phyloP scores from a whole-genome alignment of 2,888 invertebrate genomes.

The Thecophora atra region DNA sequence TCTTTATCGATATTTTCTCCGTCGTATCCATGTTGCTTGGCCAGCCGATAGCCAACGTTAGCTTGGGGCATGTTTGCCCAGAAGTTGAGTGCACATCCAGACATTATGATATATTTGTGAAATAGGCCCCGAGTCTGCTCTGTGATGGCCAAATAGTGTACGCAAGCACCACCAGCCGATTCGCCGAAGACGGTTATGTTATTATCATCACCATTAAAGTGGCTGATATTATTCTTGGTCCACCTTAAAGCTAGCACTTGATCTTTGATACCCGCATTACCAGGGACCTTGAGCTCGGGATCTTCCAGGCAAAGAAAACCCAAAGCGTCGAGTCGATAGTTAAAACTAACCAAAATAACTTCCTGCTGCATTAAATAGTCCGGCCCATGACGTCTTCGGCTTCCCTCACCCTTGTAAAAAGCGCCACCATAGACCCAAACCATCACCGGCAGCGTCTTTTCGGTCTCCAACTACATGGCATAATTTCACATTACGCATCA shows the following conservation, averaged over 20 bases:
- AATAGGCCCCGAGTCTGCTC: constrained; percentile 65
- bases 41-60: constrained; percentile 58
- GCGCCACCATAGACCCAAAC: constrained; percentile 68
- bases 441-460: constrained; percentile 61
- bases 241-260: constrained; percentile 68
- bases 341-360: constrained; percentile 66
- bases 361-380: constrained; percentile 64
- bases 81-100: constrained; percentile 55
- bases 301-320: constrained; percentile 68
- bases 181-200: constrained; percentile 69
- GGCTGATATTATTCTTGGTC: constrained; percentile 66
- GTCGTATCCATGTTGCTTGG: constrained; percentile 58
- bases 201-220: constrained; percentile 67
- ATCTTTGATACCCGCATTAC: constrained; percentile 69
- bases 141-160: constrained; percentile 67
- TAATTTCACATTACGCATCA: background rate
- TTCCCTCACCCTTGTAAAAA: constrained; percentile 64
- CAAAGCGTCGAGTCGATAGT: constrained; percentile 67
- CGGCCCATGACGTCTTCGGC: constrained; percentile 59
- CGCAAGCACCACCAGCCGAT: constrained; percentile 67
- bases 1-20: constrained; percentile 59
- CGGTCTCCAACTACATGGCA: constrained; percentile 45
- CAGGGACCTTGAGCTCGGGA: constrained; percentile 66
- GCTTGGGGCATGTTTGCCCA: constrained; percentile 54
- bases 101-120: constrained; percentile 62